Conservation (phyloP, 2,113 vertebrate genomes). For the Phrynosoma platyrhinos region DNA sequence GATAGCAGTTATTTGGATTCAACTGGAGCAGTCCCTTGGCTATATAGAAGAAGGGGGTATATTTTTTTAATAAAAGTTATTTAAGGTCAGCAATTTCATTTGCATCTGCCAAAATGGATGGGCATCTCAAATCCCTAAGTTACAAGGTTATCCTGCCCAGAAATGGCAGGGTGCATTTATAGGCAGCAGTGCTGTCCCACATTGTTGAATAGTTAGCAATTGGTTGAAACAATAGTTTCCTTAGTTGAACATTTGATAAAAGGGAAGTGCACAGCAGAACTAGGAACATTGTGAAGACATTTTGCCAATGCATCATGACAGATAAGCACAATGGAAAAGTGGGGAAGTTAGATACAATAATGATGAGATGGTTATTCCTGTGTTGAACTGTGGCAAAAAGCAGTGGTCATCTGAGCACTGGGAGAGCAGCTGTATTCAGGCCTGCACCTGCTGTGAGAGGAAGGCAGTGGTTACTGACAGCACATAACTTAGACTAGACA, state of each 20-base stretch:
- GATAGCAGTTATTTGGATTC: slow-evolving; percentile 6
- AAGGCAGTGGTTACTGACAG: not conserved
- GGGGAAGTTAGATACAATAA: slow-evolving; percentile 26
- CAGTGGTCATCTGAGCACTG: not conserved
- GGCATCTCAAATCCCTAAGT: fast-evolving
- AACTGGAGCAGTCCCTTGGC: slow-evolving; percentile 61
- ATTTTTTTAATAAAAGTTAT: not conserved
- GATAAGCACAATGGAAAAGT: slow-evolving; percentile 49
- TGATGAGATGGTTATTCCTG: not conserved
- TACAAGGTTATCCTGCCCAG: slow-evolving; percentile 5
- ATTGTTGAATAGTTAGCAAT: not conserved
- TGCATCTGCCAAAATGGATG: not conserved
- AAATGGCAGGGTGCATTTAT: slow-evolving; percentile 4
- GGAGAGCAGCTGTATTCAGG: slow-evolving; percentile 25
- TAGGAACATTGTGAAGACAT: slow-evolving; percentile 22
- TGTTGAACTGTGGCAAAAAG: not conserved
- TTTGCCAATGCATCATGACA: not conserved
- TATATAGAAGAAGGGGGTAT: slow-evolving; percentile 9
- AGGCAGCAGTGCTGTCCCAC: not conserved
- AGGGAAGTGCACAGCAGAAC: not conserved
- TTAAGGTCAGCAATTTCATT: slow-evolving; percentile 16
- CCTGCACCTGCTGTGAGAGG: not conserved
- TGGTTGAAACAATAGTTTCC: slow-evolving; percentile 8
- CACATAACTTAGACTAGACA: not conserved
- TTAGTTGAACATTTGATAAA: not conserved